Base-by-base conservation (phyloP, 2,797 vertebrate species). In the Paratrypauchen microcephalus region DNA sequence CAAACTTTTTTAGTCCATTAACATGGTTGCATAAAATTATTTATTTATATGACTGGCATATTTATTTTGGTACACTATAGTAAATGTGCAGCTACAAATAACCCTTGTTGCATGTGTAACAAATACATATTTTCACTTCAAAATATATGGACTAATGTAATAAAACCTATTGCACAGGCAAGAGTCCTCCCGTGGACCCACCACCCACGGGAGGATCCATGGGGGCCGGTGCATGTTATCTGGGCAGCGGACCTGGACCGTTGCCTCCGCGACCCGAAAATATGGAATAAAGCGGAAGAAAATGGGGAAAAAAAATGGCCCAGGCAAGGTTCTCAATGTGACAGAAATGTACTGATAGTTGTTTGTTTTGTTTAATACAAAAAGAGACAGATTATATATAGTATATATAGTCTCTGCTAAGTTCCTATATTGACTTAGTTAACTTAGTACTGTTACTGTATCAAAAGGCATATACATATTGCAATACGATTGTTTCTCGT, bases 21-120 rank as follows among this genome's bases (percentile, higher is more conserved):
- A 58, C 54, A 68, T 58, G 58, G 65, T 86, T 89, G 88, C 89
- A 91, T 89, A 87, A 83, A 75, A 23, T 32, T 30, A 61, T 23
- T 26, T 39, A 62, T 66, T 76, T 48, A 65, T 56, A 21, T 19
- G 23, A 69, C 1, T 12, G 3, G 71, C 4, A 1, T 36, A 11
- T 76, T 66, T 65, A 13, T 57, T 45, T 70, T 55, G 45, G 66
- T 45, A 56, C 55, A 26, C 30, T 2, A 26, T 41, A 48, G n/a
- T 26, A 50, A 12, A 8, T 1, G 8, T 16, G 21, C 0, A 0
- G 71, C 16, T 54, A 73, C 68, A 6, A 50, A 60, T 24, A 54
- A 64, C 11, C 1, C 36, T 32, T 28, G 4, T 58, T 65, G 58
- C 15, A 55, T 55, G 54, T 5, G 54, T 21, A 55, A 55, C 54